Percentiles rank a stretch among this genome's conserved stretches.
Conservation (phyloP, 2,797 vertebrate species). For the Channallabes apus region DNA sequence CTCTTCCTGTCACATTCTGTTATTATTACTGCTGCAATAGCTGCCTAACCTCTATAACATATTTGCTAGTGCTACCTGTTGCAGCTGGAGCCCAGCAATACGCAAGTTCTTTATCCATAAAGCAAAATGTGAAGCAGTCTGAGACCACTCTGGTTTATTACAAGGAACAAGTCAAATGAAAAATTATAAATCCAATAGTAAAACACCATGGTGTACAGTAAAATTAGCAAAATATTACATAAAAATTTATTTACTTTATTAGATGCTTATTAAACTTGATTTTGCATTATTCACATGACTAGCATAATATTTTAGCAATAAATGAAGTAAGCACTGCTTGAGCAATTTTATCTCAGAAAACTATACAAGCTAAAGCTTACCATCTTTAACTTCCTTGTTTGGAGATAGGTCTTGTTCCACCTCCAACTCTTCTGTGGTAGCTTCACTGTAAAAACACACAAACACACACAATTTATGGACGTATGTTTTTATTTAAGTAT, state of each 20-base stretch:
- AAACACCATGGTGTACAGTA: neutral
- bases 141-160: neutral
- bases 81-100: neutral
- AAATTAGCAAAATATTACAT: neutral
- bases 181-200: neutral
- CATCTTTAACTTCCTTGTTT: constrained; percentile 48
- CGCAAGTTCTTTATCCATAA: neutral
- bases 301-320: neutral
- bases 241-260: neutral
- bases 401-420: constrained; percentile 45
- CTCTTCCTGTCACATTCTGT: neutral
- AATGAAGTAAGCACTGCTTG: neutral
- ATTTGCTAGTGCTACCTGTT: neutral
- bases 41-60: neutral
- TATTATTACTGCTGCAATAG: neutral
- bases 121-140: neutral
- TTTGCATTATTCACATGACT: neutral
- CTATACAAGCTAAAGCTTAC: constrained; percentile 15
- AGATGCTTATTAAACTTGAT: neutral
- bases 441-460: constrained; percentile 36
- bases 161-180: neutral
- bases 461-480: neutral
- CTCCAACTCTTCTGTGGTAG: constrained; percentile 48
- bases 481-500: neutral
- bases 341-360: neutral